Conservation (phyloP, 2,113 vertebrate species). For the Rhinogobius similis region DNA sequence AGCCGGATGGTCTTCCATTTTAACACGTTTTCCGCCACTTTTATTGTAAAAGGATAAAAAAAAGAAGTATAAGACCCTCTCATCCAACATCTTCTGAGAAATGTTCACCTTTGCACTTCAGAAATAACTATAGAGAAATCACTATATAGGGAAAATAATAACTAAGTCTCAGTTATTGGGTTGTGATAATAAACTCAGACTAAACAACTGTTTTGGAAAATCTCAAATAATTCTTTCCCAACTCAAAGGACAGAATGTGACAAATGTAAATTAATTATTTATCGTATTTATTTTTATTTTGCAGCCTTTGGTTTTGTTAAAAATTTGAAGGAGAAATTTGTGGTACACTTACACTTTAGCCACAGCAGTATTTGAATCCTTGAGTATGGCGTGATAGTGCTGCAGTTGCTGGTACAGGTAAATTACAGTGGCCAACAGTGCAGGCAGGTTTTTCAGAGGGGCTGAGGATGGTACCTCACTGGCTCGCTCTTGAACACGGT, state of each 20-base stretch:
- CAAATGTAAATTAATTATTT: too few relatives aligned
- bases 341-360: conserved; percentile 78
- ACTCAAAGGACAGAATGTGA: not conserved
- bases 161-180: not conserved
- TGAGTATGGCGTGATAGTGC: conserved; percentile 80
- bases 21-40: not conserved
- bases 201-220: not conserved
- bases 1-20: conserved; percentile 8
- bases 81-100: not conserved
- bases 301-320: too few relatives aligned
- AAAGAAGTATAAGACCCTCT: not conserved
- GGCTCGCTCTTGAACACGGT: conserved; percentile 82
- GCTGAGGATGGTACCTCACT: conserved; percentile 82
- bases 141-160: not conserved
- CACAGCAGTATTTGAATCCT: conserved; percentile 70
- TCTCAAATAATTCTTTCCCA: not conserved
- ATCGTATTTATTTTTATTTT: too few relatives aligned
- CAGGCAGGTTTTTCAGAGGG: conserved; percentile 80
- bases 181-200: not conserved
- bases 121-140: not conserved
- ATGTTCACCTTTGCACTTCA: too few relatives aligned
- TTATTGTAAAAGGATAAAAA: not conserved
- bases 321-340: not conserved
- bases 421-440: conserved; percentile 81
- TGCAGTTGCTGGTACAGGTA: conserved; percentile 81